phyloP scores from a whole-genome alignment of 2,797 vertebrate genomes.

The Mallotus villosus region DNA sequence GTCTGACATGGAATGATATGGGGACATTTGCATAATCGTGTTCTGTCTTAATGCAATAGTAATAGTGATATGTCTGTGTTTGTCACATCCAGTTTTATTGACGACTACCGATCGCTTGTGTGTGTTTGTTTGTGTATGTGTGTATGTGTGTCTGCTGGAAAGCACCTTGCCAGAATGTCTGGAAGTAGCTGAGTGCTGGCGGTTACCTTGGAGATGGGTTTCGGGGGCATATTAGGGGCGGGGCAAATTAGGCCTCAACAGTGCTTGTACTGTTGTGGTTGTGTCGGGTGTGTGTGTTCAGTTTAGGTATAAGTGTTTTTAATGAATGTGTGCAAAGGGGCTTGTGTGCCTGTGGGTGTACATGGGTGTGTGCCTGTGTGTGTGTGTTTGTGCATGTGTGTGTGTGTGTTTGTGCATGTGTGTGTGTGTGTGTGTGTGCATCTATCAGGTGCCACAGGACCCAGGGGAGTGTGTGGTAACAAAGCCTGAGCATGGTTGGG shows the following conservation, averaged over 20 bases:
- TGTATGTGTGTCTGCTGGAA: constrained; percentile 23
- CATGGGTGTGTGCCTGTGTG: constrained; percentile 1
- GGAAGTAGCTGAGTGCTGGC: constrained; percentile 46
- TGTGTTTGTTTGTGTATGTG: constrained; percentile 17
- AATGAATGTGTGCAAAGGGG: no score
- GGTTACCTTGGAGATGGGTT: constrained; percentile 63
- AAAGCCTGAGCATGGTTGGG: constrained; percentile 36
- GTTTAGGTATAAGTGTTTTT: no score
- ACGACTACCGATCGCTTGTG: not conserved
- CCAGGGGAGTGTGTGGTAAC: constrained; percentile 21
- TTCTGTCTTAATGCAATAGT: not conserved
- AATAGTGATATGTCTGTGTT: constrained; percentile 12
- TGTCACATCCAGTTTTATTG: not conserved
- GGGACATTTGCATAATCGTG: constrained; percentile 8
- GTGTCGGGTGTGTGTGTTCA: not conserved
- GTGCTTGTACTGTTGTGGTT: not conserved
- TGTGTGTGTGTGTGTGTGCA: constrained; percentile 17
- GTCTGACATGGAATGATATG: not conserved
- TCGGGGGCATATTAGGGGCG: constrained; percentile 42
- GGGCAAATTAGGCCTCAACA: constrained; percentile 53
- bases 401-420: constrained; percentile 1
- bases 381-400: constrained; percentile 56
- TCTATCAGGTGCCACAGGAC: constrained; percentile 18
- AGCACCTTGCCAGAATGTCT: constrained; percentile 64
- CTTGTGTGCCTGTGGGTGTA: not conserved